These are phyloP conservation scores for Ganaspis brasiliensis DNA, from an alignment of 2,888 invertebrate species.

Conservation along the genomic window DNA sequence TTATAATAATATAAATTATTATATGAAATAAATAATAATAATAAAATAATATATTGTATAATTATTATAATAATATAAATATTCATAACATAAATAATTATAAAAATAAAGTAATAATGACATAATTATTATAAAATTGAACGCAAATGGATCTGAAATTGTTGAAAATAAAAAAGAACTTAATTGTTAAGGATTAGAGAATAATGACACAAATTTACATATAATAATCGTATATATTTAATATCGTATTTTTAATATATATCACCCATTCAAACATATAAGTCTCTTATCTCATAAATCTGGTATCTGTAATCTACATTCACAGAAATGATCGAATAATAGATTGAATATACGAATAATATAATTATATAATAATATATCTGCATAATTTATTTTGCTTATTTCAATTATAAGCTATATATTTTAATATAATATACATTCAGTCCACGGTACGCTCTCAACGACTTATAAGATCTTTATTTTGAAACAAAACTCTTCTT, in stretches of 20 bases:
- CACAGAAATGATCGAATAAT: constrained; percentile 35
- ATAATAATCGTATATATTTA: constrained; percentile 61
- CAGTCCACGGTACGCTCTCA: constrained; percentile 20
- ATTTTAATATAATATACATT: constrained; percentile 38
- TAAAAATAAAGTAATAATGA: no score
- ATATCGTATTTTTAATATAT: constrained; percentile 62
- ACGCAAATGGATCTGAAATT: no score
- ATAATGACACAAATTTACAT: constrained; percentile 3
- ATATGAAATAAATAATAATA: no score
- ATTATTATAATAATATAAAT: no score
- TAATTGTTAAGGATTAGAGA: neutral
- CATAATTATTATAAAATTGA: no score
- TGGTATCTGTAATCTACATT: constrained; percentile 37
- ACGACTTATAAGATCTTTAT: constrained; percentile 20
- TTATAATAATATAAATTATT: no score
- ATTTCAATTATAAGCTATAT: constrained; percentile 46
- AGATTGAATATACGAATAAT: constrained; percentile 36
- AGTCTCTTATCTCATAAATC: constrained; percentile 68
- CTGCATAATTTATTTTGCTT: constrained; percentile 47
- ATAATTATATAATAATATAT: constrained; percentile 49
- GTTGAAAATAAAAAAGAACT: neutral
- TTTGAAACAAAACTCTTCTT: neutral
- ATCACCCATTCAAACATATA: constrained; percentile 74
- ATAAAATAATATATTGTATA: no score
- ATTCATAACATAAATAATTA: no score